These are phyloP conservation scores for Cephus pulcher DNA, from an alignment of 2,888 invertebrate species.

Conservation along the genomic window DNA sequence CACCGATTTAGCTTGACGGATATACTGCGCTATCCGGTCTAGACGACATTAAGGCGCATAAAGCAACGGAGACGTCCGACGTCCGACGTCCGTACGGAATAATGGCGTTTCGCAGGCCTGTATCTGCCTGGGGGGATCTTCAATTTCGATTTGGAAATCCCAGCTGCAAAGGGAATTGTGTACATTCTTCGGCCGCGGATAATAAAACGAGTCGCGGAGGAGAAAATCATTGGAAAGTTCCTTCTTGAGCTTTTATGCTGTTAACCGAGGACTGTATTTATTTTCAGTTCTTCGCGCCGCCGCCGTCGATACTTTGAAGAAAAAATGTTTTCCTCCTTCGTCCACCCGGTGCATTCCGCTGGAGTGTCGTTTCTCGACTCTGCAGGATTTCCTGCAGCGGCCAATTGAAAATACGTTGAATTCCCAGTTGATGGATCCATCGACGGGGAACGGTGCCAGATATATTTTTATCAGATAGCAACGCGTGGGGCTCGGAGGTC, in stretches of 20 bases:
- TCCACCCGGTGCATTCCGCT: background rate
- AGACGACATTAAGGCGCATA: slow-evolving; percentile 51
- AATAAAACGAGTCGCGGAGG: background rate
- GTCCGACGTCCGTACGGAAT: slow-evolving; percentile 1
- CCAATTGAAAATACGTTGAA: slow-evolving; percentile 11
- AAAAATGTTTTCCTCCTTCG: background rate
- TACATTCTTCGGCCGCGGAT: slow-evolving; percentile 17
- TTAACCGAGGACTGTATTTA: no score
- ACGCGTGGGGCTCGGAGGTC: slow-evolving; percentile 29
- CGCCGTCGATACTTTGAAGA: background rate
- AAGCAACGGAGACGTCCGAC: slow-evolving; percentile 26
- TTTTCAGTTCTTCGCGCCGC: no score
- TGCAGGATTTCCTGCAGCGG: slow-evolving; percentile 6
- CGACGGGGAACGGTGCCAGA: slow-evolving; percentile 6
- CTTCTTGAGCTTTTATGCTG: no score
- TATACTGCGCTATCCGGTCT: slow-evolving; percentile 56
- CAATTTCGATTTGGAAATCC: background rate
- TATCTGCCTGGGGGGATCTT: background rate
- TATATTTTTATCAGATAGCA: slow-evolving; percentile 32
- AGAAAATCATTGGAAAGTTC: background rate
- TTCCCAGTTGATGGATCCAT: background rate
- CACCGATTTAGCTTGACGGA: slow-evolving; percentile 56
- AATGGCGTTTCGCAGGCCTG: background rate
- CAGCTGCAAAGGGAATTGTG: background rate
- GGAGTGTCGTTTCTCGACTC: slow-evolving; percentile 7